Base-by-base conservation (phyloP, 2,797 vertebrate genomes). In the Neostethus bicornis region DNA sequence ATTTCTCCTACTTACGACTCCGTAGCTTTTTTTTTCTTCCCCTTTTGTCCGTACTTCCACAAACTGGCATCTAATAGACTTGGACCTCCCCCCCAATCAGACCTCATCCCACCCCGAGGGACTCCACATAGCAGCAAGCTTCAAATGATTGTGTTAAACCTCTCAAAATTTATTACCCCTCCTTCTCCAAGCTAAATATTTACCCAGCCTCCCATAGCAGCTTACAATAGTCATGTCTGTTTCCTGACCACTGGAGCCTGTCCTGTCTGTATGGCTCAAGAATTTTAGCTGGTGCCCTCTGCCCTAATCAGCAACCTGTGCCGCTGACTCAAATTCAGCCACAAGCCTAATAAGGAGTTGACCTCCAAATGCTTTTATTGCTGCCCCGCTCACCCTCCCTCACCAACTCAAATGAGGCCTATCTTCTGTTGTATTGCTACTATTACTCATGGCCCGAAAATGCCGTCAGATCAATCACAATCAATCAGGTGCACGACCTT, bases 151-250 rank as follows among this genome's bases (percentile, higher is more conserved):
- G 75, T 73, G 72, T 66, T 70, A 69, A 84, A 87, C 66, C 79
- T 66, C 68, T 85, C 63, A 66, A 75, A 77, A 91, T 92, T 85
- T 91, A 93, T 89, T 89, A 83, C 83, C 73, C 77, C 75, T 88
- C 78, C 72, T 89, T 88, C 76, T 80, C 76, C 73, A 85, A 87
- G 65, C 87, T 91, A 92, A 93, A 92, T 92, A 92, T 93, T 92
- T 92, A 91, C 81, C 87, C 77, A 80, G 83, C 70, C 61, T 90
- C 84, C 83, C 81, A 66, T 74, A 83, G 86, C 85, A 90, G 87
- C 88, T 89, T 83, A 87, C 83, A 87, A 89, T 83, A 90, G 88
- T 83, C 84, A 62, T 73, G 86, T 87, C 84, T 85, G 70, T 82
- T 80, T 65, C 70, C 76, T 83, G 82, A 70, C 79, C 75, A 69